A percentile compares a stretch with the other conserved stretches of the same genome.
These are phyloP conservation scores for Ferdinandea cuprea DNA, from an alignment of 2,888 invertebrate species.

Conservation along the genomic window DNA sequence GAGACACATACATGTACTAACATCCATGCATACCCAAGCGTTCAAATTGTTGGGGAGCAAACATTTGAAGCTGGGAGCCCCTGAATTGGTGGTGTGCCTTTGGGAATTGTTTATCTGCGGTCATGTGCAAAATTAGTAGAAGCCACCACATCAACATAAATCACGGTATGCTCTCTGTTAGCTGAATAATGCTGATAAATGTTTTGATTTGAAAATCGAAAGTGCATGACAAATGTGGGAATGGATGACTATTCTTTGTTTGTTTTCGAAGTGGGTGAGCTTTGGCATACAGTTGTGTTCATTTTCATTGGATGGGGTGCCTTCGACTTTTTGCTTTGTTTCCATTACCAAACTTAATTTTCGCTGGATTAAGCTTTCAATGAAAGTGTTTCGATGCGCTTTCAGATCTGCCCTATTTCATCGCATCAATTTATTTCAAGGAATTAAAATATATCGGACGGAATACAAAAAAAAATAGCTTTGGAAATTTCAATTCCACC, in stretches of 20 bases:
- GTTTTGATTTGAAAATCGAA: constrained; percentile 55
- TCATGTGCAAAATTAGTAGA: constrained; percentile 67
- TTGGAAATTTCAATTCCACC: too few relatives aligned
- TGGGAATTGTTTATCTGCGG: constrained; percentile 63
- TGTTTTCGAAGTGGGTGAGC: too few relatives aligned
- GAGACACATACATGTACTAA: background rate
- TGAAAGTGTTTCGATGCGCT: too few relatives aligned
- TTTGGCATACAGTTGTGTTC: too few relatives aligned
- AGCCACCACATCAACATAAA: constrained; percentile 67
- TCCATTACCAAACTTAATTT: too few relatives aligned
- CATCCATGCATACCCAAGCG: background rate
- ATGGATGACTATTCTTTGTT: background rate
- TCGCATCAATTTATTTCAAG: too few relatives aligned
- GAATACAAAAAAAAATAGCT: too few relatives aligned
- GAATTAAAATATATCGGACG: too few relatives aligned
- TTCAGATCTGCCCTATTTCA: too few relatives aligned
- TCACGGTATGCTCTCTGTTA: constrained; percentile 31
- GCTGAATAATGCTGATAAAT: constrained; percentile 63
- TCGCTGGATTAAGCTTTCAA: too few relatives aligned
- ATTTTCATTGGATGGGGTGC: too few relatives aligned
- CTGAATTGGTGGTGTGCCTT: constrained; percentile 5
- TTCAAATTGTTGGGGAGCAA: constrained; percentile 1
- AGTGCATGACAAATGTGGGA: constrained; percentile 50
- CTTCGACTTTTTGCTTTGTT: too few relatives aligned
- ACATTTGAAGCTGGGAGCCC: constrained; percentile 43